Base-by-base conservation (phyloP, 2,797 vertebrate genomes). In the Manis javanica region DNA sequence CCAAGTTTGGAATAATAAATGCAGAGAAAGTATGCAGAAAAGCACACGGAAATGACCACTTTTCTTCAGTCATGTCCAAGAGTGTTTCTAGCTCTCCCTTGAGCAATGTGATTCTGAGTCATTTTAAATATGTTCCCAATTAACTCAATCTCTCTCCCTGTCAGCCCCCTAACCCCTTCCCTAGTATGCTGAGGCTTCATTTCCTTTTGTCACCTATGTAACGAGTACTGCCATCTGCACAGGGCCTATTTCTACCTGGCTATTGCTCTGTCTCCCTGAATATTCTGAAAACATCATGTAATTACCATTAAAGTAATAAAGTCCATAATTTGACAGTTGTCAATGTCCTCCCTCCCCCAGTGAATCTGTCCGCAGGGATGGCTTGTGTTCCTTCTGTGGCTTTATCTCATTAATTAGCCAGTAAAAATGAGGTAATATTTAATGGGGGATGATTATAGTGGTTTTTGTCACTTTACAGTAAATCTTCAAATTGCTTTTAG, bases 361-460 rank as follows among this genome's bases (percentile, higher is more conserved):
- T 14, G 14, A 75, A 15, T 71, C 15, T 37, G 24, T 69, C 24
- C 42, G 24, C 71, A 79, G 37, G 0, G 9, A 19, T 18, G 18
- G 53, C 16, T n/a, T 57, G 11, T 24, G 64, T 61, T 79, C n/a
- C 31, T 91, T 86, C 53, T 51, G 29, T 61, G 34, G 12, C 34
- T 86, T 66, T 51, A 79, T 87, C 46, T 86, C n/a, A 26, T 83
- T 78, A 83, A 89, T 63, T 90, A 79, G 71, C 61, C 14, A 59
- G 85, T 64, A 82, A 88, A 86, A 79, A 53, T 37, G 84, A 84
- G 82, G 46, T 93, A 77, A 42, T 23, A 21, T 78, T 64, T 87
- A 55, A 87, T 61, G 39, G 51, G 21, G 29, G 74, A 92, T 49
- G 31, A n/a, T 81, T 81, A 23, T 78, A 53, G 42, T 12, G 21